Base-by-base conservation (phyloP, 2,113 vertebrate genomes). In the Hiodon alosoides region DNA sequence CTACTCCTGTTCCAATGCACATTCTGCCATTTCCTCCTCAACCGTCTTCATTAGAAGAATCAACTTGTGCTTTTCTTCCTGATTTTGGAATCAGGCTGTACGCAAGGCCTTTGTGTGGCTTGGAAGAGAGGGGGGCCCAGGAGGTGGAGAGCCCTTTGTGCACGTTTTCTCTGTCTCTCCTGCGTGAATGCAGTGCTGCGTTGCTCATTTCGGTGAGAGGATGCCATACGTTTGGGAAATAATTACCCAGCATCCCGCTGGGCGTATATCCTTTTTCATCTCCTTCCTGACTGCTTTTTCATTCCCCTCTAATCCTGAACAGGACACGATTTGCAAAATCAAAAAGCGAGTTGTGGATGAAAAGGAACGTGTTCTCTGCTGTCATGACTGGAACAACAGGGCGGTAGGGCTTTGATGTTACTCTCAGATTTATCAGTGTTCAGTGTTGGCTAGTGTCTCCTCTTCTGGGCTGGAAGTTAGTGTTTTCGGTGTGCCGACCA, bases 321-420 rank as follows among this genome's bases (percentile, higher is more conserved):
- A 98, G 95, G 97, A 97, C 50, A 90, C 95, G 91, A 96, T 97
- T 93, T 95, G 94, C 92, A 96, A 96, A 96, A 95, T 96, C 90
- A 95, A 95, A 93, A 94, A 90, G 87, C 94, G 94, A 95, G 91
- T 96, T 86, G 87, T 91, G 89, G 94, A 97, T 90, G 93, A 97
- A 91, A 97, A 95, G 93, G 95, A 96, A 89, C 92, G 93, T 85
- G 91, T 96, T 79, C 93, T 92, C 76, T 94, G 93, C 92, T 93
- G 92, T 91, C 94, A 88, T 67, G 93, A 95, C 72, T 94, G 94
- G 94, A 97, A 95, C 87, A 95, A 96, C 89, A 95, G 96, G 91
- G 95, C 97, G 93, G 94, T 96, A 90, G 86, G 91, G 55, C 83
- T 91, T 91, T 90, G 82, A 90, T 89, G 84, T 87, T 73, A 71